Evolutionary conservation across 2,888 invertebrate genomes (phyloP).

Genomic region (Homarus gammarus): DNA sequence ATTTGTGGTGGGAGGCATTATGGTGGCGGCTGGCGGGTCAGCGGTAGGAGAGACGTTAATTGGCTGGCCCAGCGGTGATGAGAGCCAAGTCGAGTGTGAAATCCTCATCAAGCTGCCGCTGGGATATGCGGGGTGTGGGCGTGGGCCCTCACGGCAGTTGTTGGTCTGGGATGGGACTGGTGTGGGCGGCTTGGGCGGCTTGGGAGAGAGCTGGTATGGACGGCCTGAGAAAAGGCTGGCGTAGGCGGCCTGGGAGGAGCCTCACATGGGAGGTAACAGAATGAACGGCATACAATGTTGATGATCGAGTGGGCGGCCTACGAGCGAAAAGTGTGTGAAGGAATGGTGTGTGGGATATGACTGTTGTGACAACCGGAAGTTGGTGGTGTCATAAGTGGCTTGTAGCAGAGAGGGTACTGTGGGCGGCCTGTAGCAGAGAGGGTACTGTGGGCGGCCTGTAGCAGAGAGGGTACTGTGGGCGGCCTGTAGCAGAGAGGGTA

Average conservation of each 20-base stretch:
- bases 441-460: too few relatives aligned
- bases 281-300: too few relatives aligned
- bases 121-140: conserved; percentile 32
- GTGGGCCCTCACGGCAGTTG: background rate
- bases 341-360: too few relatives aligned
- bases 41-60: conserved; percentile 48
- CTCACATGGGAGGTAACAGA: too few relatives aligned
- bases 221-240: background rate
- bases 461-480: too few relatives aligned
- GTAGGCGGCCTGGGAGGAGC: background rate
- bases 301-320: too few relatives aligned
- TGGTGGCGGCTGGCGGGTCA: conserved; percentile 20
- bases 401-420: too few relatives aligned
- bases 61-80: conserved; percentile 54
- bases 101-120: conserved; percentile 50
- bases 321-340: too few relatives aligned
- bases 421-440: too few relatives aligned
- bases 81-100: conserved; percentile 61
- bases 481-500: too few relatives aligned
- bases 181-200: background rate
- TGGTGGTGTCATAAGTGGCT: too few relatives aligned
- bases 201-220: background rate
- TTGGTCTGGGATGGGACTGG: background rate
- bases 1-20: background rate
- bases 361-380: too few relatives aligned